Conservation (phyloP, 2,888 invertebrate genomes). For the Acronicta leporina region DNA sequence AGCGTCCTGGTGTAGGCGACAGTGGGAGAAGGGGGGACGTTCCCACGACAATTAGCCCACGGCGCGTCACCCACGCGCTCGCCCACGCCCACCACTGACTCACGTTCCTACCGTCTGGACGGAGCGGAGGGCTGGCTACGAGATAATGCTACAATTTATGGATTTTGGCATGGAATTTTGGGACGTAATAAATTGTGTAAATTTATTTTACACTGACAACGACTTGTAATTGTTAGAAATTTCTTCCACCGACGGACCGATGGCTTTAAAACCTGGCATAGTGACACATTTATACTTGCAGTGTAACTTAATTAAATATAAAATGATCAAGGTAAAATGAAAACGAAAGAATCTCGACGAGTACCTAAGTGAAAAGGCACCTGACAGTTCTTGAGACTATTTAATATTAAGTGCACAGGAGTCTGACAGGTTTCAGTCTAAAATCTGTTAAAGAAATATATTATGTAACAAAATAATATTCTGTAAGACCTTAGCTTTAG, state of each 20-base stretch:
- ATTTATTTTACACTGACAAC: conserved; percentile 12
- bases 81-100: conserved; percentile 64
- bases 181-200: conserved; percentile 20
- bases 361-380: too few species aligned
- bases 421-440: too few species aligned
- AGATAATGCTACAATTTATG: conserved; percentile 41
- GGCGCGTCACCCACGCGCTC: conserved; percentile 63
- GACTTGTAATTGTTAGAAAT: conserved; percentile 4
- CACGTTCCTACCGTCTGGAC: conserved; percentile 62
- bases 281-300: neutral
- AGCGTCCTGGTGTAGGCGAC: conserved; percentile 55
- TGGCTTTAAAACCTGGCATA: too few species aligned
- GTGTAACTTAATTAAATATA: neutral
- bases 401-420: too few species aligned
- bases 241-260: neutral
- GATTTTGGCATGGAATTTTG: conserved; percentile 40
- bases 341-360: too few species aligned
- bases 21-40: conserved; percentile 50
- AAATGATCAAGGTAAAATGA: too few species aligned
- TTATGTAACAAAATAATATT: too few species aligned
- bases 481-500: too few species aligned
- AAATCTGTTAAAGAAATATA: too few species aligned
- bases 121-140: conserved; percentile 63
- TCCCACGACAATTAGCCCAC: conserved; percentile 87
- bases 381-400: too few species aligned